These are phyloP conservation scores for Uropetala carovei DNA, from an alignment of 2,888 invertebrate species.

Conservation along the genomic window DNA sequence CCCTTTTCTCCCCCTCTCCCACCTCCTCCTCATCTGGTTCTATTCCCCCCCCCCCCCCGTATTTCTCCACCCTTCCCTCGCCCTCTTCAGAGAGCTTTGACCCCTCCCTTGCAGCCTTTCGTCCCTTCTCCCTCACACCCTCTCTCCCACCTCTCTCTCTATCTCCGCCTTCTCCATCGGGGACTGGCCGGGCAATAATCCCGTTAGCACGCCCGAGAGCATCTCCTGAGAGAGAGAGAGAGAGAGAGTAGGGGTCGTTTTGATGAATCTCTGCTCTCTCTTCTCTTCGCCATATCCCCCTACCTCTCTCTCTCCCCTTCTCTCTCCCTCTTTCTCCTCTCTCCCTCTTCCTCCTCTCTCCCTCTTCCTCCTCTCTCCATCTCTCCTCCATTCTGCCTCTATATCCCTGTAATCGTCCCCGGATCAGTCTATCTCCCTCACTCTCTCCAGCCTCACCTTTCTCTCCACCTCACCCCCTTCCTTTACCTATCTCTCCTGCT, in stretches of 20 bases:
- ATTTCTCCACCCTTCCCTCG: background rate
- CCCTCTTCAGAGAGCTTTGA: constrained; percentile 49
- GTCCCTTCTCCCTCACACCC: background rate
- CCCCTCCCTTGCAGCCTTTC: background rate
- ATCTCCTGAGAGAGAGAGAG: constrained; percentile 22
- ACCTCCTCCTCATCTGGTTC: too few relatives aligned
- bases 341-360: background rate
- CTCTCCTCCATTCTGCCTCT: background rate
- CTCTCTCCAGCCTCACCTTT: background rate
- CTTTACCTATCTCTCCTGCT: background rate
- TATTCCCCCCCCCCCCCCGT: too few relatives aligned
- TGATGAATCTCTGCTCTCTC: constrained; percentile 40
- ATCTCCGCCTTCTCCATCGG: background rate
- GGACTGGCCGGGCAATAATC: constrained; percentile 43
- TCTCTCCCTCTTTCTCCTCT: background rate
- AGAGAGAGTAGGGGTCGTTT: constrained; percentile 47
- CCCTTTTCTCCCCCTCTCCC: constrained; percentile 15
- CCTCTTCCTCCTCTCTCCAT: background rate
- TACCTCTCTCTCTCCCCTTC: background rate
- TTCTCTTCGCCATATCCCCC: background rate
- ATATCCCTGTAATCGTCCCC: constrained; percentile 3
- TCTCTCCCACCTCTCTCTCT: background rate
- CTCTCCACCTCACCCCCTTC: background rate
- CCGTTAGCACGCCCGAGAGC: constrained; percentile 57
- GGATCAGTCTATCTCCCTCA: background rate